phyloP scores from a whole-genome alignment of 2,888 invertebrate species.

The Camponotus fellah region DNA sequence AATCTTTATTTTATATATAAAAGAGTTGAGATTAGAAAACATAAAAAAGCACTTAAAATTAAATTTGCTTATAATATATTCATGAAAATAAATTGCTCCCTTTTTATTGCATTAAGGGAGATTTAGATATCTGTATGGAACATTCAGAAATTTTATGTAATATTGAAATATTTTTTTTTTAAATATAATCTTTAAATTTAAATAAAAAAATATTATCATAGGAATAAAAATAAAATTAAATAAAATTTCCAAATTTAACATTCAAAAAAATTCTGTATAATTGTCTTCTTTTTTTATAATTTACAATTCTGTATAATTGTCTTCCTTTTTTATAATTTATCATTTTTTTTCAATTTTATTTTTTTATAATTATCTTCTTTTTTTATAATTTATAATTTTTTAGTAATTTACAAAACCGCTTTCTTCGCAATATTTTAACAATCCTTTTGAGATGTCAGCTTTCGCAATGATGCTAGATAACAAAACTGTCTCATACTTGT shows the following conservation, averaged over 20 bases:
- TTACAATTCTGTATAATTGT: neutral
- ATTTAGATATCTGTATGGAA: neutral
- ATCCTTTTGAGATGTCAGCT: too few species aligned
- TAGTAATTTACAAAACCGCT: neutral
- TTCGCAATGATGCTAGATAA: too few species aligned
- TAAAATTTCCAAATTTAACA: neutral
- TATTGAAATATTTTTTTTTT: neutral
- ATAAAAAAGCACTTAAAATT: conserved; percentile 1
- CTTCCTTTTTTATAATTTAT: neutral
- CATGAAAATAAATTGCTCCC: neutral
- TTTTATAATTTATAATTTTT: neutral
- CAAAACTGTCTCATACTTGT: neutral
- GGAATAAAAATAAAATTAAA: neutral
- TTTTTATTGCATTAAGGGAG: neutral
- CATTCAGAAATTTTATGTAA: neutral
- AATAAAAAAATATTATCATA: neutral
- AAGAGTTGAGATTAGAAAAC: neutral
- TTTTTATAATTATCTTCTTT: neutral
- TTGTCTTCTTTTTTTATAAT: neutral
- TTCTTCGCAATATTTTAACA: too few species aligned
- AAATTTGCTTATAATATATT: neutral
- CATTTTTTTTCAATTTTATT: neutral
- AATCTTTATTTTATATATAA: neutral
- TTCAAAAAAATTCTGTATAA: neutral
- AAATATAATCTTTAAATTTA: neutral